Evolutionary conservation across 2,888 invertebrate genomes (phyloP).

Genomic region (Epiblema foenella): DNA sequence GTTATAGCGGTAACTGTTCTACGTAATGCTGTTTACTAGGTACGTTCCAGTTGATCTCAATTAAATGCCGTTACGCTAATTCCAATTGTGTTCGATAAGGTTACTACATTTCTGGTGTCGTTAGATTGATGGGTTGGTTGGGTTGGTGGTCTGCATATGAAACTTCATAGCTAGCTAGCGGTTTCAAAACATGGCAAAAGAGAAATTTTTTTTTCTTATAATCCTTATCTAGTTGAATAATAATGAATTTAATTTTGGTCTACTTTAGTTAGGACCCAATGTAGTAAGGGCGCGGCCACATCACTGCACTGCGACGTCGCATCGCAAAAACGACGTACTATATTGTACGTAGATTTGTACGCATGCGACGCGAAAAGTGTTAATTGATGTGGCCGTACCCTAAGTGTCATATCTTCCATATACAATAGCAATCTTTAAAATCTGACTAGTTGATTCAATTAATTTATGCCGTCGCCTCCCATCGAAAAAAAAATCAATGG

Average conservation of each 20-base stretch:
- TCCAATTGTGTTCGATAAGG: slow-evolving; percentile 2
- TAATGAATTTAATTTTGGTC: neutral
- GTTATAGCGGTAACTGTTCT: slow-evolving; percentile 44
- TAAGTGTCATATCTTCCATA: no score
- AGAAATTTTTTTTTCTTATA: no score
- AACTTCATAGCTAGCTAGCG: no score
- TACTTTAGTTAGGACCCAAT: neutral
- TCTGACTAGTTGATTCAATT: neutral
- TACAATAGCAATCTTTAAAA: neutral
- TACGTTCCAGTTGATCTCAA: slow-evolving; percentile 21
- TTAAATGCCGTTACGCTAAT: slow-evolving; percentile 28
- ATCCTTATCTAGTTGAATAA: neutral
- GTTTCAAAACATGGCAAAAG: no score
- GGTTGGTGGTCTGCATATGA: neutral
- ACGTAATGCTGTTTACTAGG: slow-evolving; percentile 30
- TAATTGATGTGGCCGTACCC: no score
- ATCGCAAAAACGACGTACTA: no score
- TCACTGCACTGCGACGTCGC: no score
- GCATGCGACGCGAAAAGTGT: no score
- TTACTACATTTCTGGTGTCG: neutral
- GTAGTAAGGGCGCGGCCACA: no score
- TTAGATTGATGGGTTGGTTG: neutral
- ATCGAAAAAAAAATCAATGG: no score
- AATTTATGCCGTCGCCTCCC: no score
- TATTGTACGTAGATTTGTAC: no score